phyloP scores from a whole-genome alignment of 2,888 invertebrate species.

The Trichopria drosophilae region DNA sequence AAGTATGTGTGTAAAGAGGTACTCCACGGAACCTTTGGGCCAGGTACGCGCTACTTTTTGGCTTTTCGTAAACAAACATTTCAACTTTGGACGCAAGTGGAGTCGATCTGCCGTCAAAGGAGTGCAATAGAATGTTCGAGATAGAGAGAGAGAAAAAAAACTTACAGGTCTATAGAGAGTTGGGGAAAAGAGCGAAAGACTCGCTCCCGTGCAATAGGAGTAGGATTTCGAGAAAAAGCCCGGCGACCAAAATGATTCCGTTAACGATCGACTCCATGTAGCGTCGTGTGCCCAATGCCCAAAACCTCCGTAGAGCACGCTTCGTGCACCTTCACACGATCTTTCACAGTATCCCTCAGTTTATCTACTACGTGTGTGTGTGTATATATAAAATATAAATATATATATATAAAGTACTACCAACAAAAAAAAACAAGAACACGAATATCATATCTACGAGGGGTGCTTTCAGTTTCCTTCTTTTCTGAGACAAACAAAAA shows the following conservation, averaged over 20 bases:
- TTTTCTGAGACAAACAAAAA: constrained; percentile 30
- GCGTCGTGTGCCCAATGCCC: too few relatives aligned
- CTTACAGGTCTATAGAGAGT: constrained; percentile 13
- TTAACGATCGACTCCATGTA: too few relatives aligned
- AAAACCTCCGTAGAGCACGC: too few relatives aligned
- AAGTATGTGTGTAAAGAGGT: too few relatives aligned
- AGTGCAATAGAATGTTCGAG: constrained; percentile 6
- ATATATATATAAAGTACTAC: constrained; percentile 14
- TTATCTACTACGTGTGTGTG: constrained; percentile 40
- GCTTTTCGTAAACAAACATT: too few relatives aligned
- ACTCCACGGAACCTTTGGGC: too few relatives aligned
- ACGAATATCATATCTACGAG: constrained; percentile 52
- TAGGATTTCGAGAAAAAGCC: constrained; percentile 26
- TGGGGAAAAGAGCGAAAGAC: constrained; percentile 29
- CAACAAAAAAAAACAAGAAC: constrained; percentile 42
- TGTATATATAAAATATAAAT: constrained; percentile 20
- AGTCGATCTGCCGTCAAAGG: too few relatives aligned
- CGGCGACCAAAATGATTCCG: constrained; percentile 9
- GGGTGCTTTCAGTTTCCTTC: constrained; percentile 45
- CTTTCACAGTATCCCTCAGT: constrained; percentile 38
- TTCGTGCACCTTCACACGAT: constrained; percentile 10
- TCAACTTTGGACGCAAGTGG: too few relatives aligned
- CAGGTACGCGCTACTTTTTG: too few relatives aligned
- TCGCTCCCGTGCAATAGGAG: constrained; percentile 36
- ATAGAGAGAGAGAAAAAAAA: constrained; percentile 12